phyloP scores from a whole-genome alignment of 2,797 vertebrate genomes.

The Hyperoplus immaculatus region DNA sequence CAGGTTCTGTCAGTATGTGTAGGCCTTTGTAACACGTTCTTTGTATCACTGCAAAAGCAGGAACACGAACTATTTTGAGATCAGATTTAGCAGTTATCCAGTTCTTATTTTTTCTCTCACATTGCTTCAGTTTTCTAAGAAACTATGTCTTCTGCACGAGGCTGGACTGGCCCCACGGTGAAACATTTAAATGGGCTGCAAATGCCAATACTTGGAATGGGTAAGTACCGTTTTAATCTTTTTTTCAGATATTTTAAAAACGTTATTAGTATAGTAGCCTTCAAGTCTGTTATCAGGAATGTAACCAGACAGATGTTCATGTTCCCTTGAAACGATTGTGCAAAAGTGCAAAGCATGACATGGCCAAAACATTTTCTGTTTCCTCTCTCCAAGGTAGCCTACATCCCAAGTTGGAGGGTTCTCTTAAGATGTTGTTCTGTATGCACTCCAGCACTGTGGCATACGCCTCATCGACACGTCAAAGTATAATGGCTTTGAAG shows the following conservation, averaged over 20 bases:
- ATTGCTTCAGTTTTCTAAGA: background rate
- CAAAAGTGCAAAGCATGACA: background rate
- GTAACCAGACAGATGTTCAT: background rate
- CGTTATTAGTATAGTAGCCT: background rate
- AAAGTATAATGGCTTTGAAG: slow-evolving; percentile 81
- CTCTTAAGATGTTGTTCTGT: slow-evolving; percentile 7
- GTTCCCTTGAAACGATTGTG: background rate
- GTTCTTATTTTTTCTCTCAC: background rate
- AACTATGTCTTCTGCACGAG: background rate
- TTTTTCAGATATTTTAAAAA: background rate
- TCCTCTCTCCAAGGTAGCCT: background rate
- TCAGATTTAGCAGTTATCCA: too few species aligned
- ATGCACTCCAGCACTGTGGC: slow-evolving; percentile 40
- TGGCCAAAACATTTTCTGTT: background rate
- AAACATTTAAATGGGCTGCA: background rate
- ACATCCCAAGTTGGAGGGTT: slow-evolving; percentile 14
- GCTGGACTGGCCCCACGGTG: slow-evolving; percentile 1
- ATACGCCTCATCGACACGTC: slow-evolving; percentile 83
- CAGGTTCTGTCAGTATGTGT: too few species aligned
- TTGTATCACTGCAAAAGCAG: too few species aligned
- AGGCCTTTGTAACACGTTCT: too few species aligned
- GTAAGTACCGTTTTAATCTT: background rate
- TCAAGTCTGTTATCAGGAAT: too few species aligned
- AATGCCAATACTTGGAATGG: slow-evolving; percentile 7
- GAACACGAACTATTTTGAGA: too few species aligned